phyloP scores from a whole-genome alignment of 2,888 invertebrate genomes.

The Idaea dimidiata region DNA sequence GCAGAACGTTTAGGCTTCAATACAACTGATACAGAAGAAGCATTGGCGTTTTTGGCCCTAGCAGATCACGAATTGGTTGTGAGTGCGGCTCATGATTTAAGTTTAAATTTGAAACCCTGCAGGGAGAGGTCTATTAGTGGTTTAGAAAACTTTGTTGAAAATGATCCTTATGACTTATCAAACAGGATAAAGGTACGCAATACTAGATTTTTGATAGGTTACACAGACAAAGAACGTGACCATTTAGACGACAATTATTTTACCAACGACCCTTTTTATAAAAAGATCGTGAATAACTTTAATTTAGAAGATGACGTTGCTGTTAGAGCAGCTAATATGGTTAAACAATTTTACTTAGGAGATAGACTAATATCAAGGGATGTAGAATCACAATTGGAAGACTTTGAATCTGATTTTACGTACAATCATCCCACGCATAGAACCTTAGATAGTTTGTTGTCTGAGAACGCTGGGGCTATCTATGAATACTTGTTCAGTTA shows the following conservation, averaged over 20 bases:
- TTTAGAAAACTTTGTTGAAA: constrained; percentile 59
- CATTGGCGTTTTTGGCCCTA: constrained; percentile 50
- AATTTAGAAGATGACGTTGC: constrained; percentile 51
- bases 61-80: constrained; percentile 54
- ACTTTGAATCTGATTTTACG: constrained; percentile 64
- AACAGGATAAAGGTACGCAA: constrained; percentile 57
- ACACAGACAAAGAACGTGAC: constrained; percentile 53
- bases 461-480: constrained; percentile 55
- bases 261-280: constrained; percentile 54
- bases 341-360: constrained; percentile 67
- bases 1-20: constrained; percentile 58
- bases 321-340: constrained; percentile 41
- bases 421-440: constrained; percentile 62
- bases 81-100: constrained; percentile 50
- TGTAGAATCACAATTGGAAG: constrained; percentile 42
- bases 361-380: constrained; percentile 49
- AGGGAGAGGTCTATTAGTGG: constrained; percentile 66
- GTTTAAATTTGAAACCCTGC: constrained; percentile 58
- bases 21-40: constrained; percentile 53
- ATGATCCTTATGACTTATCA: constrained; percentile 55
- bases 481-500: constrained; percentile 65
- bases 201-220: constrained; percentile 64
- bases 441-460: constrained; percentile 49
- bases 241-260: constrained; percentile 46
- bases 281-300: constrained; percentile 54